Base-by-base conservation (phyloP, 2,888 invertebrate genomes). In the Tinea semifulvella region DNA sequence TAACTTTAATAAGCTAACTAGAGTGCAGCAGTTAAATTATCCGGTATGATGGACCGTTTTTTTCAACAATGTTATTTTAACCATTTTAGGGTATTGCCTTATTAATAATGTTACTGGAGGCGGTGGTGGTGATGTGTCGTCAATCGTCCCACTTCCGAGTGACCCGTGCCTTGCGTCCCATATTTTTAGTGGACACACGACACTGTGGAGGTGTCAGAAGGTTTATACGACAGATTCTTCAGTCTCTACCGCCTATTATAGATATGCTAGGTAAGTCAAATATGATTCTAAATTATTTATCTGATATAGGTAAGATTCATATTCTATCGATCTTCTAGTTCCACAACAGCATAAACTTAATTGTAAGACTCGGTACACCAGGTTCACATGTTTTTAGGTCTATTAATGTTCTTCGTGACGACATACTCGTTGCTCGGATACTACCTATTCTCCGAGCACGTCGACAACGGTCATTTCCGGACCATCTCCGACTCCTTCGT, bases 141-240 rank as follows among this genome's bases (percentile, higher is more conserved):
- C 92, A 92, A 65, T 88, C 90, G 0, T 90, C 90, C 1, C 94
- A 95, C 73, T 91, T 94, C 68, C 83, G 95, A 1, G 92, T 92
- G 43, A 93, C 94, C n/a, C 79, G 94, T 49, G 92, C 94, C 3
- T 69, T 94, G 8, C 82, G 94, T 11, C 94, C 94, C n/a, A 90
- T 95, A 55, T 94, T 94, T 74, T 70, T 95, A 31, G 89, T 94
- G 40, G 94, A 94, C 69, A 93, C 93, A 31, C 84, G 91, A 55
- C 91, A 91, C 53, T 90, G 91, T 55, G 90, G 92, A 10, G 91
- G 91, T 1, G 91, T 94, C 8, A 63, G 89, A 35, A 68, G 89
- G 56, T 90, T 89, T 57, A 89, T 90, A 38, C 65, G 90, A 51
- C 92, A 94, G 73, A 92, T 94, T 52, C 73, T 94, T 48, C 92